Conservation (phyloP, 2,888 invertebrate species). For the Chymomyza fuscimana region DNA sequence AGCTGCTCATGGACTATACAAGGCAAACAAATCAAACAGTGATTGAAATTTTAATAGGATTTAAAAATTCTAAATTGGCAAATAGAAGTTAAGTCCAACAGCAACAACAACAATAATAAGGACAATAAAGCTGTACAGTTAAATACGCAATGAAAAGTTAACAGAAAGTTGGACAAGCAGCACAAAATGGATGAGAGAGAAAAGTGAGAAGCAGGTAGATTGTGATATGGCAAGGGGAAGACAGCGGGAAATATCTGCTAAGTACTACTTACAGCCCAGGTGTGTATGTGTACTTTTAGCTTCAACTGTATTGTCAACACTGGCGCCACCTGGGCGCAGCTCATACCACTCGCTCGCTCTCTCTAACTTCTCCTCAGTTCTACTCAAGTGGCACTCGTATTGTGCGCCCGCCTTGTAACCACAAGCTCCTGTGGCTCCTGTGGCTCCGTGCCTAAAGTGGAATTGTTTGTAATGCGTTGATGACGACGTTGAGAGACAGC, state of each 20-base stretch:
- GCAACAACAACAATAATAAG: constrained; percentile 34
- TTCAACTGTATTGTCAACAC: not conserved
- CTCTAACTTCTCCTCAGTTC: not conserved
- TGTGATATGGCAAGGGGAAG: not conserved
- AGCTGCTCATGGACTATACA: constrained; percentile 25
- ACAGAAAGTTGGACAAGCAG: not conserved
- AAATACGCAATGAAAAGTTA: constrained; percentile 3
- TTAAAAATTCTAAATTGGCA: constrained; percentile 68
- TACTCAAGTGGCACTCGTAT: constrained; percentile 16
- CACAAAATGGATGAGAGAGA: not conserved
- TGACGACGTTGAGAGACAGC: constrained; percentile 37
- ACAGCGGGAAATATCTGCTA: not conserved
- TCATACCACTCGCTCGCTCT: not conserved
- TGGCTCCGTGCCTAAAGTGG: constrained; percentile 61
- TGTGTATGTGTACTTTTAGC: not conserved
- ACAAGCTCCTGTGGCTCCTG: constrained; percentile 66
- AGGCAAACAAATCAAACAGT: constrained; percentile 62
- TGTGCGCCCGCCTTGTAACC: constrained; percentile 46
- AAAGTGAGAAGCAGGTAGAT: no score
- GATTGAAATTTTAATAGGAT: constrained; percentile 68
- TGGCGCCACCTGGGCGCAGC: not conserved
- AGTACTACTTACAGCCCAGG: not conserved
- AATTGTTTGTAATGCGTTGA: constrained; percentile 71
- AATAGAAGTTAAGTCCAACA: constrained; percentile 42
- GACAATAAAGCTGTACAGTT: constrained; percentile 16